phyloP scores from a whole-genome alignment of 1,140 invertebrate species.

The Holotrichia oblita region DNA sequence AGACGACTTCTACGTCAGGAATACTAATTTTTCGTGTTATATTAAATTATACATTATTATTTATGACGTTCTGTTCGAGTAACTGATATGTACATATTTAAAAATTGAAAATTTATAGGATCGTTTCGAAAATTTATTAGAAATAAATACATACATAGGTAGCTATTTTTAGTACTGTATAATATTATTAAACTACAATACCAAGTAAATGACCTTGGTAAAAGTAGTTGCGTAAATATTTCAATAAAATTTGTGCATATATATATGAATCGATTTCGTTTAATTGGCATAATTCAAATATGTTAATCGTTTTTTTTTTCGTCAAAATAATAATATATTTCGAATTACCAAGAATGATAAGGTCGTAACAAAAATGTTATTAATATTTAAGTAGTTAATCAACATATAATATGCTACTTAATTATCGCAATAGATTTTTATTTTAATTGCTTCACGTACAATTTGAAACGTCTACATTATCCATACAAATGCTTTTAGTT shows the following conservation, averaged over 20 bases:
- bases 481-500: no score
- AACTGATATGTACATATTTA: background rate
- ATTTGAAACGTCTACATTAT: no score
- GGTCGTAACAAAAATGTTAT: no score
- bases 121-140: background rate
- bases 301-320: no score
- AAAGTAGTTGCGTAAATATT: background rate
- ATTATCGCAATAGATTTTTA: no score
- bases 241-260: background rate
- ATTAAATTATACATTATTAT: background rate
- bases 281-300: background rate
- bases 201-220: background rate
- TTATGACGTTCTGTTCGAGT: background rate
- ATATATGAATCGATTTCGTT: background rate
- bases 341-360: no score
- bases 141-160: background rate
- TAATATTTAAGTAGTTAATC: no score
- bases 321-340: no score
- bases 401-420: no score
- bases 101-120: background rate
- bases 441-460: no score
- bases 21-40: background rate
- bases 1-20: background rate
- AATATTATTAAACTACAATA: background rate
- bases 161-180: constrained; percentile 14